phyloP scores from a whole-genome alignment of 2,797 vertebrate genomes.

The Monodelphis domestica region DNA sequence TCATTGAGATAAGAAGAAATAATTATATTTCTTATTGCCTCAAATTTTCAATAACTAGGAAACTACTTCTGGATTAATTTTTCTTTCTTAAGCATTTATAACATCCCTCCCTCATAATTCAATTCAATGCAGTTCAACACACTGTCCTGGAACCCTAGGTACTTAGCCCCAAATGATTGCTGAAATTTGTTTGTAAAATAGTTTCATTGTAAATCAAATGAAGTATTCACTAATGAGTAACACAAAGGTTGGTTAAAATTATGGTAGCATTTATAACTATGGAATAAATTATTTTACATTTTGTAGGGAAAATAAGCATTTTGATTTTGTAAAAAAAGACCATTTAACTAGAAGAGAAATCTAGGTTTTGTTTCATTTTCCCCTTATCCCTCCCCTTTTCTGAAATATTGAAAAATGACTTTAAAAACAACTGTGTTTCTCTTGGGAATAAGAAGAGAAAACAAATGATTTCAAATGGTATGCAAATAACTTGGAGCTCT shows the following conservation, averaged over 20 bases:
- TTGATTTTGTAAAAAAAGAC: slow-evolving; percentile 20
- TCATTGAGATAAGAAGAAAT: background rate
- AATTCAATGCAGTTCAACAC: background rate
- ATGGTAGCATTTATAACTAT: slow-evolving; percentile 48
- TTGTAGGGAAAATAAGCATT: slow-evolving; percentile 43
- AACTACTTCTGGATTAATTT: background rate
- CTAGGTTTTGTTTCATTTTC: slow-evolving; percentile 56
- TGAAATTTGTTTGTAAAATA: slow-evolving; percentile 19
- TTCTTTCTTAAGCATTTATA: slow-evolving; percentile 18
- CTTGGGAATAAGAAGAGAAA: slow-evolving; percentile 29
- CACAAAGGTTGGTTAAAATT: slow-evolving; percentile 33
- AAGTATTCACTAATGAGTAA: background rate
- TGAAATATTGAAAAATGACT: slow-evolving; percentile 56
- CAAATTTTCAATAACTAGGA: background rate
- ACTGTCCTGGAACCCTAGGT: background rate
- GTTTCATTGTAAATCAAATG: slow-evolving; percentile 43
- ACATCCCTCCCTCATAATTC: background rate
- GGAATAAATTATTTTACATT: slow-evolving; percentile 51
- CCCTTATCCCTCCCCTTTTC: slow-evolving; percentile 46
- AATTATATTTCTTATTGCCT: background rate
- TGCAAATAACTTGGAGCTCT: slow-evolving; percentile 49
- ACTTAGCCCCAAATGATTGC: background rate
- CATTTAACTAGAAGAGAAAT: slow-evolving; percentile 51
- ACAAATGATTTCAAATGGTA: slow-evolving; percentile 55
- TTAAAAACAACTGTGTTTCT: slow-evolving; percentile 60